These are phyloP conservation scores for Chloebia gouldiae DNA, from an alignment of 2,113 vertebrate genomes.

Conservation along the genomic window DNA sequence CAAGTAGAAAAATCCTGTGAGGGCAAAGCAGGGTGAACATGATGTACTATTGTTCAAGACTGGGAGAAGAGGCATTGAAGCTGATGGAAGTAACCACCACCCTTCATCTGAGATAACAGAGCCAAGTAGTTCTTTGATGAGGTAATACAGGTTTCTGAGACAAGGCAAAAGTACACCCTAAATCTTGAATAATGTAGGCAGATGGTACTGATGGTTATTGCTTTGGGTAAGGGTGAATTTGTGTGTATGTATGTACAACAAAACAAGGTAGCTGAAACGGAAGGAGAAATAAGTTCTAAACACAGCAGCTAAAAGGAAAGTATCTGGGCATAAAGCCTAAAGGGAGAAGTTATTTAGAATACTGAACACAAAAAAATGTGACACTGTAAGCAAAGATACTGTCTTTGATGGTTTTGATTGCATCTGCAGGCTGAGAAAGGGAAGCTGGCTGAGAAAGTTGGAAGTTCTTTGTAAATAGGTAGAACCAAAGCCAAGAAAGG, in stretches of 20 bases:
- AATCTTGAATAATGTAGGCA: not conserved
- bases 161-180: not conserved
- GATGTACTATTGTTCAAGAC: not conserved
- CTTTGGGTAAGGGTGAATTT: conserved; percentile 11
- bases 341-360: not conserved
- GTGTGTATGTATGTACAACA: not conserved
- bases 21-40: not conserved
- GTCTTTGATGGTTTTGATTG: conserved; percentile 6
- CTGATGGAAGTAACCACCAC: conserved; percentile 16
- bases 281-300: not conserved
- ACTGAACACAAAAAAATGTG: not conserved
- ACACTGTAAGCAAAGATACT: not conserved
- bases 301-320: not conserved
- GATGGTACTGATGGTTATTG: not conserved
- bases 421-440: not conserved
- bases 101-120: conserved; percentile 15
- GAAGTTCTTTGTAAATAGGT: not conserved
- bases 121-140: conserved; percentile 37
- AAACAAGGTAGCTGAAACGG: not conserved
- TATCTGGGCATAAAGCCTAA: not conserved
- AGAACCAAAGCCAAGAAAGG: not conserved
- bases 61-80: not conserved
- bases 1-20: conserved; percentile 17
- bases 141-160: conserved; percentile 5
- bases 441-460: not conserved